These are phyloP conservation scores for Montipora cactus DNA, from an alignment of 64 coral and sea anemone species.

Conservation along the genomic window DNA sequence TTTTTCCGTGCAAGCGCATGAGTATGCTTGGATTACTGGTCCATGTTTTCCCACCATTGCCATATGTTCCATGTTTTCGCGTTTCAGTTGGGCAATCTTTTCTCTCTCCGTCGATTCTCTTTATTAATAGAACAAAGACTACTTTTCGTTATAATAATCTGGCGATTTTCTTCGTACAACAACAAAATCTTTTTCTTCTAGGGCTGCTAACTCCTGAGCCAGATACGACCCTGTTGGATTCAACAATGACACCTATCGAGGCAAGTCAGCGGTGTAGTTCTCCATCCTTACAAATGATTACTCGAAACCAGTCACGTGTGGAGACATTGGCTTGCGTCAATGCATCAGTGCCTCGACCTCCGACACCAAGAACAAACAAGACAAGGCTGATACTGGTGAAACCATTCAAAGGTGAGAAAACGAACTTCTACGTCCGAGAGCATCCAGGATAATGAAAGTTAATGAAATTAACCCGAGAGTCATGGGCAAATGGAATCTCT, in stretches of 20 bases:
- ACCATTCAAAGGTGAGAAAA: neutral
- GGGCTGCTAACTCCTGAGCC: conserved; percentile 17
- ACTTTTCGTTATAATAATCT: neutral
- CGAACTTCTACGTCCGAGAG: neutral
- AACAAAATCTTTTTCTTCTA: neutral
- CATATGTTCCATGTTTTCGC: too few species aligned
- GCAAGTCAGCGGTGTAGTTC: neutral
- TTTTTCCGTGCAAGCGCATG: too few species aligned
- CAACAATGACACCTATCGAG: neutral
- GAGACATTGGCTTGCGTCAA: too few species aligned
- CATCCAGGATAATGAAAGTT: neutral
- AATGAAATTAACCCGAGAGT: too few species aligned
- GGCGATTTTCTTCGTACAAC: neutral
- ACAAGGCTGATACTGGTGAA: neutral
- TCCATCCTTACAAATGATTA: neutral
- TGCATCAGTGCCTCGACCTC: too few species aligned
- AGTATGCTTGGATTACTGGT: too few species aligned
- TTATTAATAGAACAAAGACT: neutral
- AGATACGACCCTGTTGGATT: neutral
- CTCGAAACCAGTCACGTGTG: too few species aligned
- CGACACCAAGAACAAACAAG: neutral
- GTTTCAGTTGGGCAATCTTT: too few species aligned
- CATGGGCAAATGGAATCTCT: too few species aligned
- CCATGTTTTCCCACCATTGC: too few species aligned
- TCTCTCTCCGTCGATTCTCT: too few species aligned